Percentiles rank a stretch among this genome's conserved stretches.
These are phyloP conservation scores for Martes martes DNA, from an alignment of 2,113 vertebrate species.

Conservation along the genomic window DNA sequence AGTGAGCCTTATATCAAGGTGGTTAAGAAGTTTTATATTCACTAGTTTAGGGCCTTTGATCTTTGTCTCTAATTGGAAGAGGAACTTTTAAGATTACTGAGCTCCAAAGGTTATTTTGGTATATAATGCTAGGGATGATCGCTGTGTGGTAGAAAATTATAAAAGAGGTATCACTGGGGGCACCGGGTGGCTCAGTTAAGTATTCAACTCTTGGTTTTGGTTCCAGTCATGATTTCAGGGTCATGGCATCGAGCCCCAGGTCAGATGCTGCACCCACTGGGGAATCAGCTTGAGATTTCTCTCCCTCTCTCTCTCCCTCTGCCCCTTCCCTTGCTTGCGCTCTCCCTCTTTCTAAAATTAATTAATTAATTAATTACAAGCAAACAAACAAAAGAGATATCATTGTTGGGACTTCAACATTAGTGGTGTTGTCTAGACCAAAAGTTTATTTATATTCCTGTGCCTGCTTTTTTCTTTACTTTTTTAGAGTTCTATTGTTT, in stretches of 20 bases:
- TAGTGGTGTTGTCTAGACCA: not conserved
- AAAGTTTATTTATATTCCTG: not conserved
- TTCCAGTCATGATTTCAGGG: not conserved
- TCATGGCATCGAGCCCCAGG: not conserved
- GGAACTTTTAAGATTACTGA: constrained; percentile 10
- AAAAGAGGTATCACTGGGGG: not conserved
- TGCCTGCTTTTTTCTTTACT: not conserved
- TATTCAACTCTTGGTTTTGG: not conserved
- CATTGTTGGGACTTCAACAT: not conserved
- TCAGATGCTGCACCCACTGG: not conserved
- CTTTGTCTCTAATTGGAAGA: constrained; percentile 29
- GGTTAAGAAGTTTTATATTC: not conserved
- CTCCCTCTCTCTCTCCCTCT: not conserved
- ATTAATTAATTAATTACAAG: not conserved
- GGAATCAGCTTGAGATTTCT: not conserved
- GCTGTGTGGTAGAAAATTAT: not conserved
- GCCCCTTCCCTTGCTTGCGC: not conserved
- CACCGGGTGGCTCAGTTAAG: not conserved
- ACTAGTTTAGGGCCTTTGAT: constrained; percentile 1
- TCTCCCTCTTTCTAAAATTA: not conserved
- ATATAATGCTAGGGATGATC: not conserved
- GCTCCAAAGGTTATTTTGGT: not conserved
- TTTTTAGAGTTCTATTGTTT: not conserved
- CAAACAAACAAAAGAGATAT: not conserved
- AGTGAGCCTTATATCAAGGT: not conserved